Evolutionary conservation across 2,888 invertebrate species (phyloP).

Genomic region (Eugnorisma glareosa): DNA sequence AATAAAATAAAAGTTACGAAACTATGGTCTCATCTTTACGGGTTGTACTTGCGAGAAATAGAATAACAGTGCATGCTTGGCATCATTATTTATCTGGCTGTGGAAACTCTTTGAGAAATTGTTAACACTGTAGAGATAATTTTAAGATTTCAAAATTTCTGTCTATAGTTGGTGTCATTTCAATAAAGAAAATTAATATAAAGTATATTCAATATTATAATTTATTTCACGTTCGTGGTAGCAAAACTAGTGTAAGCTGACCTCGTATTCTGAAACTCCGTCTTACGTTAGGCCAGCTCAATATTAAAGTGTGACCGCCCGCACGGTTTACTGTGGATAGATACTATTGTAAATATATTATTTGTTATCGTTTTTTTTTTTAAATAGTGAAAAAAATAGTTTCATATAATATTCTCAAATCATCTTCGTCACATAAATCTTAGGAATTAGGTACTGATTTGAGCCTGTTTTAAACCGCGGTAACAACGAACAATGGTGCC

Average conservation of each 20-base stretch:
- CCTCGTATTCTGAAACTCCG: neutral
- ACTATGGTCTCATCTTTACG: neutral
- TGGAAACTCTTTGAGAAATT: neutral
- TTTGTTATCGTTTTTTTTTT: neutral
- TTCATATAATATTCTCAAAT: conserved; percentile 2
- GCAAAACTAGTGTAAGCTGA: neutral
- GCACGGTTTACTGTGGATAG: neutral
- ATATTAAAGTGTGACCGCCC: neutral
- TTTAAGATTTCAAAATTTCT: neutral
- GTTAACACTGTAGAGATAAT: neutral
- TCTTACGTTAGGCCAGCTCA: neutral
- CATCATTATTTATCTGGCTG: neutral
- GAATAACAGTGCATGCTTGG: neutral
- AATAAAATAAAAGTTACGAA: neutral
- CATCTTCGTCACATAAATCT: neutral
- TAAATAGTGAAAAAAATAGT: neutral
- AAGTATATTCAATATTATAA: no score
- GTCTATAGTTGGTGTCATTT: neutral
- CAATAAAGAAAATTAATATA: no score
- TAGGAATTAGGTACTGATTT: neutral
- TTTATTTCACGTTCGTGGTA: no score
- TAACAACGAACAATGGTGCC: conserved; percentile 27
- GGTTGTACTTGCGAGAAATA: neutral
- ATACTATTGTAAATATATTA: neutral
- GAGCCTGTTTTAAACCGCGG: neutral